Conservation (phyloP, 2,113 vertebrate genomes). For the Toxotes jaculatrix region DNA sequence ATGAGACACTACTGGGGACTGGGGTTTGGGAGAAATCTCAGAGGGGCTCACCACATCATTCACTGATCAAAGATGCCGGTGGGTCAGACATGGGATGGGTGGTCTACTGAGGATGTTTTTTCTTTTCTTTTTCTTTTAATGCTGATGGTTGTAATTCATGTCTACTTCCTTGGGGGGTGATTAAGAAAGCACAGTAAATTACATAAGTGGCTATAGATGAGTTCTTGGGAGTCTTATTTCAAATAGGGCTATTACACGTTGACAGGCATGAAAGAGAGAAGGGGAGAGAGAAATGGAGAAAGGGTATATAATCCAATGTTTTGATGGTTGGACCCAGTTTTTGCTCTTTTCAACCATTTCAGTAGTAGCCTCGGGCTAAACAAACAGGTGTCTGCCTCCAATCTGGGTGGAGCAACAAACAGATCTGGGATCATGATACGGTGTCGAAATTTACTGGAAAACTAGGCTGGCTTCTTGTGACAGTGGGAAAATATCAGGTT, state of each 20-base stretch:
- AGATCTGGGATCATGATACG: constrained; percentile 46
- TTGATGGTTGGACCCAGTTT: constrained; percentile 39
- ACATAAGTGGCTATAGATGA: constrained; percentile 58
- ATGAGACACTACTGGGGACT: not conserved
- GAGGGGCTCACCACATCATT: constrained; percentile 17
- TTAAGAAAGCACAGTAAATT: constrained; percentile 64
- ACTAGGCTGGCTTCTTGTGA: constrained; percentile 19
- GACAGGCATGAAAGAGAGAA: constrained; percentile 43
- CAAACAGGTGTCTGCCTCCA: constrained; percentile 70
- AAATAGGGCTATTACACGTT: constrained; percentile 45
- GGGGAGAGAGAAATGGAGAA: constrained; percentile 18
- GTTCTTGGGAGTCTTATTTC: constrained; percentile 56
- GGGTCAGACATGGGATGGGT: constrained; percentile 45
- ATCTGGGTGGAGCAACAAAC: constrained; percentile 55
- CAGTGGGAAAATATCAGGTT: constrained; percentile 14
- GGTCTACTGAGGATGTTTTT: constrained; percentile 45
- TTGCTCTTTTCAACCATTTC: constrained; percentile 13
- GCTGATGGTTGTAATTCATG: constrained; percentile 61
- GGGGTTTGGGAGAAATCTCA: not conserved
- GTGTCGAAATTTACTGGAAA: constrained; percentile 39
- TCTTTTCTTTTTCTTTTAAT: constrained; percentile 30
- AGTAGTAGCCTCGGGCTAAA: constrained; percentile 46
- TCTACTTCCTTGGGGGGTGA: constrained; percentile 48
- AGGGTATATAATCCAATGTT: constrained; percentile 39
- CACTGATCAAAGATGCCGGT: constrained; percentile 51